Evolutionary conservation across 2,797 vertebrate species (phyloP).

Genomic region (Varecia variegata): DNA sequence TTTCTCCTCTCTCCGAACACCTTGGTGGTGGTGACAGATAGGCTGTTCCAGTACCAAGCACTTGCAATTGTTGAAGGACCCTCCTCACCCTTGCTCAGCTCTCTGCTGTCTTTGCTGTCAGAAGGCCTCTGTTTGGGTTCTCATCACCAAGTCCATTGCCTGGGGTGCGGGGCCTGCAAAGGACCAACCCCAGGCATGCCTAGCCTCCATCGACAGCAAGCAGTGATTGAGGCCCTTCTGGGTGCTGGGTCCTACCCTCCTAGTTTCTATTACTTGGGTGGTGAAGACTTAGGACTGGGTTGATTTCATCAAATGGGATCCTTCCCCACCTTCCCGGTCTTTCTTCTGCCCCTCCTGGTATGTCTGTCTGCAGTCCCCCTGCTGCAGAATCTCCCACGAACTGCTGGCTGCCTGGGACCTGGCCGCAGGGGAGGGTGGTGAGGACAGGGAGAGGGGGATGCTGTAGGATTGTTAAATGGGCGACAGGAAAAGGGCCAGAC

Average conservation of each 20-base stretch:
- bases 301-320: background rate
- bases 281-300: background rate
- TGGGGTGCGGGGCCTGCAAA: background rate
- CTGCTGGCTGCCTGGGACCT: background rate
- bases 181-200: background rate
- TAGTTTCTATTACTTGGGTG: background rate
- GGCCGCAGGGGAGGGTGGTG: too few species aligned
- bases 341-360: background rate
- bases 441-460: background rate
- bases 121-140: slow-evolving; percentile 2
- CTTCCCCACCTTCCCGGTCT: background rate
- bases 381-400: background rate
- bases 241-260: background rate
- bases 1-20: background rate
- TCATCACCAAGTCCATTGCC: background rate
- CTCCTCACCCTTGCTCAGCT: background rate
- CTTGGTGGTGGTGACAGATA: background rate
- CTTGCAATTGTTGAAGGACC: background rate
- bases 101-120: background rate
- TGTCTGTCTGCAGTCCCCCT: background rate
- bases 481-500: background rate
- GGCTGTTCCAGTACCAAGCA: background rate
- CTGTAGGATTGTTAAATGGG: background rate
- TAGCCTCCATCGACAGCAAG: background rate
- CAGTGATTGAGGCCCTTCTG: background rate